A percentile compares a stretch with the other conserved stretches of the same genome.
Conservation (phyloP, 2,888 invertebrate species). For the Andrena trimmerana region DNA sequence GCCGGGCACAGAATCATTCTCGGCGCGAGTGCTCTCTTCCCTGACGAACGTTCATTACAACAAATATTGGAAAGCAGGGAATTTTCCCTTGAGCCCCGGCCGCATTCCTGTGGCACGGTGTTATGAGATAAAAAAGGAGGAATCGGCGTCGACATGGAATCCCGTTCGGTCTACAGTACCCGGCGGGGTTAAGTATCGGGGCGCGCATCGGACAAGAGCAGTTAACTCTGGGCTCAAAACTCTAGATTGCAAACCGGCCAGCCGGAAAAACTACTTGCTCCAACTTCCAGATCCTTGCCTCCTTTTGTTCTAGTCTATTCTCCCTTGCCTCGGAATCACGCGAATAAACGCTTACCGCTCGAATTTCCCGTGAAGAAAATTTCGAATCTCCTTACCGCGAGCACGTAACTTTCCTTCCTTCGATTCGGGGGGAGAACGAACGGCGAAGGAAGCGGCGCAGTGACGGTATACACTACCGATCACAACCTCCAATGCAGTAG, state of each 20-base stretch:
- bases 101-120: slow-evolving; percentile 4
- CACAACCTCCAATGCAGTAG: background rate
- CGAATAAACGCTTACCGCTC: slow-evolving; percentile 30
- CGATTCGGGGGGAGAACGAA: background rate
- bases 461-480: background rate
- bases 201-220: slow-evolving; percentile 14
- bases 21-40: background rate
- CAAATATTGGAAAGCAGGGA: slow-evolving; percentile 32
- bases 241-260: slow-evolving; percentile 33
- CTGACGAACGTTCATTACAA: slow-evolving; percentile 48
- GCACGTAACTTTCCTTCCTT: slow-evolving; percentile 18
- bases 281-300: slow-evolving; percentile 39
- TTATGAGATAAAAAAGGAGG: background rate
- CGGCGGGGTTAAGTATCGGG: slow-evolving; percentile 36
- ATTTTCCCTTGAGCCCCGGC: background rate
- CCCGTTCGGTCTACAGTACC: slow-evolving; percentile 29
- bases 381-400: slow-evolving; percentile 4
- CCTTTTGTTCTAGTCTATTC: slow-evolving; percentile 35
- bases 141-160: slow-evolving; percentile 39
- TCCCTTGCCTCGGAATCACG: slow-evolving; percentile 15
- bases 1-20: background rate
- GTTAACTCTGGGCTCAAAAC: slow-evolving; percentile 42
- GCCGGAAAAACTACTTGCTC: slow-evolving; percentile 41
- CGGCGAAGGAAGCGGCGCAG: background rate
- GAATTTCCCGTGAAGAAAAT: background rate